These are phyloP conservation scores for Phymanthus crucifer DNA, from an alignment of 92 coral and sea anemone species.

Conservation along the genomic window DNA sequence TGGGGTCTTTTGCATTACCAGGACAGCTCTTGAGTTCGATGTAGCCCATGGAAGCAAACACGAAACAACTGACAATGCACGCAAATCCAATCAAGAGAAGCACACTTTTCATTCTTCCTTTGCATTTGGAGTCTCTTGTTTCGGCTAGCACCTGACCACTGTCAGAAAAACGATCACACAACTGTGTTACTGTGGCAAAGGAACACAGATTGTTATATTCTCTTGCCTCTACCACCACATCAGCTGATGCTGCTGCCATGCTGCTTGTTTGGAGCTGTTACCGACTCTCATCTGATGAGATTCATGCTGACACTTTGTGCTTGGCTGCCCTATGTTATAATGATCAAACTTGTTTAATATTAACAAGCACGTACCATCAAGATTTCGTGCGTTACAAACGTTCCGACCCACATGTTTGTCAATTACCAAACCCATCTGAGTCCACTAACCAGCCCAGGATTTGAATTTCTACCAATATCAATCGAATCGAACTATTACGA, in stretches of 20 bases:
- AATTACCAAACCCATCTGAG: neutral
- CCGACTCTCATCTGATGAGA: constrained; percentile 2
- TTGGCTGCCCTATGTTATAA: neutral
- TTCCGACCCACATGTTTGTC: neutral
- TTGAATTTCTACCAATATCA: no score
- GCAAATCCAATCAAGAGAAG: constrained; percentile 20
- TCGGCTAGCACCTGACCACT: neutral
- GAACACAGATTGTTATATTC: neutral
- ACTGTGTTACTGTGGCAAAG: neutral
- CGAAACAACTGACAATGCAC: constrained; percentile 28
- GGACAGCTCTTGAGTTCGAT: constrained; percentile 33
- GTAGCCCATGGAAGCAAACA: constrained; percentile 40
- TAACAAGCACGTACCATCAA: neutral
- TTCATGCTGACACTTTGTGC: neutral
- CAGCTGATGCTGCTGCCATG: neutral
- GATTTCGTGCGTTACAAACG: no score
- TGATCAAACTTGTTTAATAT: neutral
- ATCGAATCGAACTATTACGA: neutral
- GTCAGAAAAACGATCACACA: neutral
- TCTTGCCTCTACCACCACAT: neutral
- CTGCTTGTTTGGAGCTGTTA: neutral
- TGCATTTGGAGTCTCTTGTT: constrained; percentile 9
- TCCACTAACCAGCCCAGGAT: neutral
- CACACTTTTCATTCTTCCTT: constrained; percentile 8
- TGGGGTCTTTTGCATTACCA: neutral